Base-by-base conservation (phyloP, 2,797 vertebrate species). In the Rallus crepitans region DNA sequence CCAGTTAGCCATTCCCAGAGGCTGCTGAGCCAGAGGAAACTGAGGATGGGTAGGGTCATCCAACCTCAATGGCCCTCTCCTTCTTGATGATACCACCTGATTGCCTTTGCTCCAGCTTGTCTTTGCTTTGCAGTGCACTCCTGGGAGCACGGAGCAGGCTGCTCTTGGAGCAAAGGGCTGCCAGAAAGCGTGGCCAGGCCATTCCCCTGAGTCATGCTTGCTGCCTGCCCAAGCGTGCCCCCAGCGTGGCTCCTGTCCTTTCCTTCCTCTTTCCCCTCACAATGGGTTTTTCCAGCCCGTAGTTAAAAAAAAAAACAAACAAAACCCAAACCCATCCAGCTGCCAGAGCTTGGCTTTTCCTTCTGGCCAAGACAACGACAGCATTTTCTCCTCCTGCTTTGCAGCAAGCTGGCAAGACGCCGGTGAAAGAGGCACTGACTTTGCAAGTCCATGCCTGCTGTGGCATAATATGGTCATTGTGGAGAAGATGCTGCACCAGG, bases 381-480 rank as follows among this genome's bases (percentile, higher is more conserved):
- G 89, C n/a, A 75, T 77, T 89, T 91, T 63, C 83, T 72, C 86
- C 73, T 64, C 2, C 37, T 8, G 68, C 82, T 87, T 35, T 21
- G 50, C 79, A 33, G 83, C 76, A 12, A 37, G 56, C 82, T 77
- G 70, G 53, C 57, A 2, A 31, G 45, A 24, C 1, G 37, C 78
- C 76, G 9, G 18, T 6, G 63, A 19, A 61, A 87, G 89, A 73
- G 78, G 57, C 18, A 37, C 28, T 13, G 87, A 28, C 82, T 92
- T 83, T 16, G 82, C 87, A 55, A 76, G 94, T 9, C 75, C 14
- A 0, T 28, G 82, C 88, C 79, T 68, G 93, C n/a, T 2, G 13
- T 33, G 42, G 87, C 73, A 97, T 50, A 97, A 95, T 71, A 42
- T 71, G 56, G 84, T 60, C 94, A 56, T 96, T 95, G 96, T 96